Evolutionary conservation across 1,140 invertebrate genomes (phyloP).

Genomic region (Solenopsis fugax): DNA sequence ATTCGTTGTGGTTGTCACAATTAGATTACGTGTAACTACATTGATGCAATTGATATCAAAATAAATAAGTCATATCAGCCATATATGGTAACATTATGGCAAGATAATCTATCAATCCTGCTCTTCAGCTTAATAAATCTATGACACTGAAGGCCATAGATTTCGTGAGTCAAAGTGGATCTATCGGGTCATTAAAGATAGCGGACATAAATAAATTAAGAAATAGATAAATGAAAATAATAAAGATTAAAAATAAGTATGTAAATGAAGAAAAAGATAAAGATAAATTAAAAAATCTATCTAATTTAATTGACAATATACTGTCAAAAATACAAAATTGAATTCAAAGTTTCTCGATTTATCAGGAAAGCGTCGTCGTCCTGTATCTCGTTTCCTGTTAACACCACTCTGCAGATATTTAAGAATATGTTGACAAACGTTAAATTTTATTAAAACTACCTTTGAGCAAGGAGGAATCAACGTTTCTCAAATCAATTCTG

Average conservation of each 20-base stretch:
- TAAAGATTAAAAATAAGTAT: too few species aligned
- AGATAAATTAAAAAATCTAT: not conserved
- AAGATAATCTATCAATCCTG: too few species aligned
- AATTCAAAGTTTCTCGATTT: slow-evolving; percentile 70
- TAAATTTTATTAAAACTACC: not conserved
- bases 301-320: too few species aligned
- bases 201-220: too few species aligned
- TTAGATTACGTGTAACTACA: too few species aligned
- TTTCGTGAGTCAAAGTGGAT: slow-evolving; percentile 73
- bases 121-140: slow-evolving; percentile 65
- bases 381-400: slow-evolving; percentile 77
- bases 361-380: slow-evolving; percentile 72
- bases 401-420: slow-evolving; percentile 71
- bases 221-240: too few species aligned
- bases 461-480: not conserved
- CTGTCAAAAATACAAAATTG: slow-evolving; percentile 46
- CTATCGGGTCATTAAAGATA: slow-evolving; percentile 48
- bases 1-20: too few species aligned
- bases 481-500: not conserved
- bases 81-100: too few species aligned
- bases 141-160: slow-evolving; percentile 70
- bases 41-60: too few species aligned
- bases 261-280: not conserved
- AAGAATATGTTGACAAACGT: not conserved
- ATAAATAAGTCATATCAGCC: too few species aligned